phyloP scores from a whole-genome alignment of 2,113 vertebrate species.

The Planiliza haematocheilus region DNA sequence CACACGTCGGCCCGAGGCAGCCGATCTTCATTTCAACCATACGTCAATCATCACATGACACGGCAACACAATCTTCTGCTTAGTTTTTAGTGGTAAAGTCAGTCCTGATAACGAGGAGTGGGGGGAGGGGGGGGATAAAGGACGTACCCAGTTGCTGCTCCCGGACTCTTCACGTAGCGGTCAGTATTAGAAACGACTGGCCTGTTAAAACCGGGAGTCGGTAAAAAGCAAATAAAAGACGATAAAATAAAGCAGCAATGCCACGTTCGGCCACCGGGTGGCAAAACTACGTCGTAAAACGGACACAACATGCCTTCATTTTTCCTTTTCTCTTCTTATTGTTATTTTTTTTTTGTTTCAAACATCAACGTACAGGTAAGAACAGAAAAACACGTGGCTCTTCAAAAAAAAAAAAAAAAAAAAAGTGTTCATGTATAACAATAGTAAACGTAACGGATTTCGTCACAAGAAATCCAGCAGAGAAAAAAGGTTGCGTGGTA shows the following conservation, averaged over 20 bases:
- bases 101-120: slow-evolving; percentile 49
- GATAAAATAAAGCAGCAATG: slow-evolving; percentile 60
- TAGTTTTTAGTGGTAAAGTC: slow-evolving; percentile 45
- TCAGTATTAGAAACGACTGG: slow-evolving; percentile 62
- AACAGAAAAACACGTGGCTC: slow-evolving; percentile 63
- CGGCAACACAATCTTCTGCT: slow-evolving; percentile 58
- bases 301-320: slow-evolving; percentile 64
- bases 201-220: slow-evolving; percentile 52
- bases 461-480: slow-evolving; percentile 53
- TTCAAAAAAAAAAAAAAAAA: slow-evolving; percentile 67
- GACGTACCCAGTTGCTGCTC: slow-evolving; percentile 36
- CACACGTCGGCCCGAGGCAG: slow-evolving; percentile 26
- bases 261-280: slow-evolving; percentile 72
- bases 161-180: slow-evolving; percentile 37
- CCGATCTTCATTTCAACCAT: slow-evolving; percentile 47
- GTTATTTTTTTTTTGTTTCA: slow-evolving; percentile 20
- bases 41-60: slow-evolving; percentile 60
- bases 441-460: slow-evolving; percentile 70
- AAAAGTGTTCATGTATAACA: slow-evolving; percentile 62
- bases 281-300: slow-evolving; percentile 61
- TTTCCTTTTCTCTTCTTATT: slow-evolving; percentile 38
- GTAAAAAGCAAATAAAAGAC: slow-evolving; percentile 54
- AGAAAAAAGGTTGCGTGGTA: slow-evolving; percentile 76
- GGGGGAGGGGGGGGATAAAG: slow-evolving; percentile 9
- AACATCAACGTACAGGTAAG: slow-evolving; percentile 55